Conservation (phyloP, 2,797 vertebrate genomes). For the Vespertilio murinus region DNA sequence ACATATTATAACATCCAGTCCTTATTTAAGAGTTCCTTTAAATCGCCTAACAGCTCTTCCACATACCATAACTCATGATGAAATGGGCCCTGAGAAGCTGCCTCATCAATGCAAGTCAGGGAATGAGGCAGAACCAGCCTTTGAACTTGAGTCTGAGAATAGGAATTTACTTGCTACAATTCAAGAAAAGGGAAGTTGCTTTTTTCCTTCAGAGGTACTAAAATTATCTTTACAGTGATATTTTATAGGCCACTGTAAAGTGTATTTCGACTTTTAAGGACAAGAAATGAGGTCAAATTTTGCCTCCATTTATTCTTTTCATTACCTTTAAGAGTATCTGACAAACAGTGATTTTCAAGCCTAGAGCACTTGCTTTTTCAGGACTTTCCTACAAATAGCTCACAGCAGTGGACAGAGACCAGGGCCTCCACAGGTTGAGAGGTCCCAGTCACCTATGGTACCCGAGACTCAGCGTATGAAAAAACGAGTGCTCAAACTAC, state of each 20-base stretch:
- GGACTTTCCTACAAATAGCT: neutral
- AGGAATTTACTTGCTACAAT: neutral
- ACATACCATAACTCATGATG: neutral
- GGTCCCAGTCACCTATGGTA: neutral
- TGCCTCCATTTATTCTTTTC: neutral
- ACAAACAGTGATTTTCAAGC: neutral
- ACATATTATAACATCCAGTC: neutral
- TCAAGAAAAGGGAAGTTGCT: neutral
- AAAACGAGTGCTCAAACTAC: neutral
- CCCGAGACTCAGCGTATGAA: neutral
- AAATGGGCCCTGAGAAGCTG: neutral
- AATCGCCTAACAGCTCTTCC: neutral
- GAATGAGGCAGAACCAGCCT: neutral
- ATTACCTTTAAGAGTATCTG: neutral
- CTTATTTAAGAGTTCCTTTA: neutral
- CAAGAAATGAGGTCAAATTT: neutral
- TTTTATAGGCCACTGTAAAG: neutral
- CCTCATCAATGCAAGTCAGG: neutral
- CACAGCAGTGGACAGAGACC: neutral
- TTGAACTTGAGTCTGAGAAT: neutral
- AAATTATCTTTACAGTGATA: neutral
- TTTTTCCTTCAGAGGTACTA: neutral
- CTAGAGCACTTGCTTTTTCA: neutral
- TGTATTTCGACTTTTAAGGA: neutral
- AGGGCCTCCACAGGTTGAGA: neutral